Evolutionary conservation across 2,113 vertebrate genomes (phyloP).

Genomic region (Empidonax traillii): DNA sequence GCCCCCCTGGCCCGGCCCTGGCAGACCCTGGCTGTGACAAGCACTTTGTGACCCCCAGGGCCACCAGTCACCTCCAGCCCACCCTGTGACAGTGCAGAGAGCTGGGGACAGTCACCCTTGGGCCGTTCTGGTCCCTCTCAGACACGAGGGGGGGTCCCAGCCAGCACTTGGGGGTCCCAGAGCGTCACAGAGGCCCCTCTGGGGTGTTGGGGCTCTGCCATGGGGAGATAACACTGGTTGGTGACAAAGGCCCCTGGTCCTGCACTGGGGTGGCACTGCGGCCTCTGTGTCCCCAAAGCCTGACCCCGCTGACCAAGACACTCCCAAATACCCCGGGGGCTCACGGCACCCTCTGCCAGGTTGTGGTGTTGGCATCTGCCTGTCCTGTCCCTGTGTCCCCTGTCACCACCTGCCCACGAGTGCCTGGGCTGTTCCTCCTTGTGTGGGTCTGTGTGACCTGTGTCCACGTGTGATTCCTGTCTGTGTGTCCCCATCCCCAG

Average conservation of each 20-base stretch:
- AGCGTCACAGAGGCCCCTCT: fast-evolving
- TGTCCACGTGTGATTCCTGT: neutral
- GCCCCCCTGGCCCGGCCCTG: neutral
- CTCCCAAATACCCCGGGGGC: fast-evolving
- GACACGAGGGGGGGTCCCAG: neutral
- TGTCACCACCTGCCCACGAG: fast-evolving
- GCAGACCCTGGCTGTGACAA: neutral
- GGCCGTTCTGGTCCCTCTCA: neutral
- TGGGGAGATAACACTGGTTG: neutral
- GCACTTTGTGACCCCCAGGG: fast-evolving
- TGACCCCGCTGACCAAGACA: fast-evolving
- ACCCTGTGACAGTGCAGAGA: too few species aligned
- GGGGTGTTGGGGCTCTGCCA: neutral
- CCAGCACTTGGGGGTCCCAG: neutral
- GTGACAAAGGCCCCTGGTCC: neutral
- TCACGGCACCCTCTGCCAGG: fast-evolving
- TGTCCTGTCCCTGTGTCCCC: neutral
- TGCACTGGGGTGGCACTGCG: neutral
- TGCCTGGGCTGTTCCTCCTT: neutral
- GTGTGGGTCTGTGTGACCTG: fast-evolving
- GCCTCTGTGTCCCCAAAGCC: neutral
- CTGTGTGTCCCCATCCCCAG: neutral
- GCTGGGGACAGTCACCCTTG: neutral
- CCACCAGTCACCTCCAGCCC: neutral
- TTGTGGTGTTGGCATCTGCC: fast-evolving